Base-by-base conservation (phyloP, 2,113 vertebrate genomes). In the Sterrhoptilus dennistouni region DNA sequence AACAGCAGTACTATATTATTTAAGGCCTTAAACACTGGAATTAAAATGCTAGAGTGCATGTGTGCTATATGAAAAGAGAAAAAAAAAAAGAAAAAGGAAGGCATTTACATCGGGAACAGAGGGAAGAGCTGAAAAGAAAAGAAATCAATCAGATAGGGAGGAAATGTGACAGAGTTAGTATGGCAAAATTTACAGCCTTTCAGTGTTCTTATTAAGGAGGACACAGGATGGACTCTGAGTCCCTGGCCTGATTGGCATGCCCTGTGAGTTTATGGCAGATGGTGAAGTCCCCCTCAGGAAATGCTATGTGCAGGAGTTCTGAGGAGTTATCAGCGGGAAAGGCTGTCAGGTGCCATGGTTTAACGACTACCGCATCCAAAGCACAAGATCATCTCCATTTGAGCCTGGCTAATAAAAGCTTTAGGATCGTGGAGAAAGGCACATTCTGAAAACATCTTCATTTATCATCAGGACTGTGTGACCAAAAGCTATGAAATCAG, bases 141-240 rank as follows among this genome's bases (percentile, higher is more conserved):
- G 5, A 60, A 76, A 72, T 61, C 12, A 83, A 61, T 61, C 12
- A 8, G 47, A 80, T 36, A 83, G 27, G 31, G 11, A 79, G 61
- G 49, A 87, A 83, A 91, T 42, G 25, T 59, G 70, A 59, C 65
- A 93, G 72, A 66, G 12, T 19, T 52, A 50, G 33, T 59, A 79
- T 89, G 29, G 81, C 33, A 93, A 90, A 96, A 85, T 83, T 85
- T 85, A 92, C 36, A 92, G n/a, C 44, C 28, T 68, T 93, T 72
- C 77, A 54, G 3, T 61, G 13, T 8, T 85, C 45, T 35, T 49
- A 52, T 50, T 91, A 65, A 54, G 63, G 38, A 36, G 25, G 59
- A 93, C n/a, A 21, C 0, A 49, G 53, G 69, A 45, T 53, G 45
- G 31, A 20, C 22, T 94, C 38, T 24, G 20, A 75, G 61, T 69